Base-by-base conservation (phyloP, 2,113 vertebrate species). In the Nerophis lumbriciformis region DNA sequence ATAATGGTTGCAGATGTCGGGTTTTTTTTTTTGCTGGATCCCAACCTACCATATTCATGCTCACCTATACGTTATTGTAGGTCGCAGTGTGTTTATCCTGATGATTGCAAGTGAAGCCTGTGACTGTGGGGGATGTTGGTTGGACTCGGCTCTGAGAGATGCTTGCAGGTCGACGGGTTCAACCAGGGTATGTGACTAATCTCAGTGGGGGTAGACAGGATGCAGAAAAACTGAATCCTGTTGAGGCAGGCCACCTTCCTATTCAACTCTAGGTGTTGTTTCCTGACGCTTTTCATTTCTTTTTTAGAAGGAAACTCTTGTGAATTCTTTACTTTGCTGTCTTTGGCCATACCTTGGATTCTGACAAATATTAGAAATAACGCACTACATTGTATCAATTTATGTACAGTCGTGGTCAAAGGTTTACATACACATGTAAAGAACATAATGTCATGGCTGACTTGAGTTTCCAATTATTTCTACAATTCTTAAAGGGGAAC, bases 121-220 rank as follows among this genome's bases (percentile, higher is more conserved):
- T 53, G 52, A 37, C 53, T 67, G 42, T 28, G 70, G 64, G 77
- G 61, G 61, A 37, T 61, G 59, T 63, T 9, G 60, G 61, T 65
- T 56, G 66, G 61, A 70, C 10, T 66, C 16, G 77, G 72, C 8
- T 66, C 36, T 81, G 70, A 77, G 72, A 65, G 83, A 76, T 75
- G 82, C 77, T 66, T 56, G 59, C 62, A 75, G 77, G 82, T 83
- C 65, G 56, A 63, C 1, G 68, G 64, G 84, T 81, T 86, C 80
- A 83, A 54, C 50, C 64, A 9, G 57, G 70, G 71, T 53, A 55
- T 5, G 54, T 49, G 58, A 81, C 74, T 80, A 71, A 85, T 82
- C 79, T 86, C 59, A 55, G 59, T 78, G 86, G 78, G 81, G 79
- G 77, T 74, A 78, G 81, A 81, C 66, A 72, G 67, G 72, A 76